A percentile compares a stretch with the other conserved stretches of the same genome.
Evolutionary conservation across 1,140 invertebrate species (phyloP).

Genomic region (Cryptotermes secundus): DNA sequence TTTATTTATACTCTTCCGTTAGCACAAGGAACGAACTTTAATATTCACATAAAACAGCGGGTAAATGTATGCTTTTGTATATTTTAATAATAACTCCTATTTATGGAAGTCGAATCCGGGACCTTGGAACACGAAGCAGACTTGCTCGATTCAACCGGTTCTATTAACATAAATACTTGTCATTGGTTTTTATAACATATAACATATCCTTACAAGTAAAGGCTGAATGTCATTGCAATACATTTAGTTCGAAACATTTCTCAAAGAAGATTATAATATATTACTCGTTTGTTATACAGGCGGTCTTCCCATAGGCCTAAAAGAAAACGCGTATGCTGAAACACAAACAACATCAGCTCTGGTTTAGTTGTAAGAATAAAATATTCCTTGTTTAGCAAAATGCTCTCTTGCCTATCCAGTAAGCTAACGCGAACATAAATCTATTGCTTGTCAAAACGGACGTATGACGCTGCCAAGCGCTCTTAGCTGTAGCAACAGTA

Average conservation of each 20-base stretch:
- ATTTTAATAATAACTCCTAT: neutral
- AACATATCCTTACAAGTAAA: neutral
- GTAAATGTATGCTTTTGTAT: too few relatives aligned
- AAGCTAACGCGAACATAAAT: neutral
- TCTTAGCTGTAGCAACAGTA: neutral
- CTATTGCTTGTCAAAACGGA: neutral
- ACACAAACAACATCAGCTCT: neutral
- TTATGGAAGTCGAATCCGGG: neutral
- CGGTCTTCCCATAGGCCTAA: neutral
- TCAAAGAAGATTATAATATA: neutral
- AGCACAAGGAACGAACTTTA: too few relatives aligned
- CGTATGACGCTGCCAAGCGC: neutral
- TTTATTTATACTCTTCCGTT: too few relatives aligned
- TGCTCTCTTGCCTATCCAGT: neutral
- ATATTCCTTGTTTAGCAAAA: slow-evolving; percentile 1
- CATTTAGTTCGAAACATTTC: neutral
- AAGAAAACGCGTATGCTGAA: too few relatives aligned
- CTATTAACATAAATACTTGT: neutral
- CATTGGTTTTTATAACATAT: neutral
- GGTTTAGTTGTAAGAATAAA: neutral
- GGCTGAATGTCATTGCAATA: neutral
- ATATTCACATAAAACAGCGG: too few relatives aligned
- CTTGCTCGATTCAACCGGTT: neutral
- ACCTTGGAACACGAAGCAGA: neutral
- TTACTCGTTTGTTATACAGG: neutral